Conservation (phyloP, 1,140 invertebrate genomes). For the Melanaphis sacchari region DNA sequence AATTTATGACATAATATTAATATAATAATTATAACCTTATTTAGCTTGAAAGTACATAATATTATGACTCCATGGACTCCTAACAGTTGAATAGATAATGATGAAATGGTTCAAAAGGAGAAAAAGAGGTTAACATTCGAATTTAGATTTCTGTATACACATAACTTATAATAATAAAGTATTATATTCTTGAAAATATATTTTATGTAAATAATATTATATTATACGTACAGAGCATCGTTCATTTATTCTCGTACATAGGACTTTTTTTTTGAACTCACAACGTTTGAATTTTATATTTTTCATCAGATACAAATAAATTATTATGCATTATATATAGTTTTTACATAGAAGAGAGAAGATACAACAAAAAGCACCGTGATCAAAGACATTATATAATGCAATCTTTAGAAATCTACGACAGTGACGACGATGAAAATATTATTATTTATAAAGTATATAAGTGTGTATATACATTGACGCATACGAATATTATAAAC, state of each 20-base stretch:
- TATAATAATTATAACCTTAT: background rate
- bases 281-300: background rate
- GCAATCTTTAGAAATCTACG: background rate
- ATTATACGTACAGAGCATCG: background rate
- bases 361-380: background rate
- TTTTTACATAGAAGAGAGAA: background rate
- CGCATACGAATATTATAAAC: background rate
- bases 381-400: conserved; percentile 15
- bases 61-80: background rate
- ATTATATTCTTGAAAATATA: background rate
- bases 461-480: background rate
- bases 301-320: background rate
- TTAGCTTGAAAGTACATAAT: background rate
- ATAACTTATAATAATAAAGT: background rate
- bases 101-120: background rate
- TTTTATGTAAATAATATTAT: background rate
- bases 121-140: conserved; percentile 15
- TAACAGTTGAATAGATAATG: background rate
- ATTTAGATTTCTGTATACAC: background rate
- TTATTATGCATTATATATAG: background rate
- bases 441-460: background rate
- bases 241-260: background rate
- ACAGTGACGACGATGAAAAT: background rate
- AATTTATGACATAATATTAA: too few relatives aligned
- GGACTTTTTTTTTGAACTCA: background rate